Conservation (phyloP, 2,888 invertebrate species). For the Noctuana brunneofusca region DNA sequence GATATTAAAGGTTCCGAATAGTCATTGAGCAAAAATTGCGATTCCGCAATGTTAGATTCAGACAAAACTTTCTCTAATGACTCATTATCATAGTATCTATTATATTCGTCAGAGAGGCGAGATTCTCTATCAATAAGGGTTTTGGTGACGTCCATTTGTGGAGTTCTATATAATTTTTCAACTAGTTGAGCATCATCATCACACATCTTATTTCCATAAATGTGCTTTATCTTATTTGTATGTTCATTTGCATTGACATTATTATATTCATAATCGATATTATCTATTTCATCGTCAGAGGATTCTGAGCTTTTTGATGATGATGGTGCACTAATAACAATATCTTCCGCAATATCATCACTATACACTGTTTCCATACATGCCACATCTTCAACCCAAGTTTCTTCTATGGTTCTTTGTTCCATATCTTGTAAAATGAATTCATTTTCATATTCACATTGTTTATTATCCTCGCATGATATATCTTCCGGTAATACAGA, state of each 20-base stretch:
- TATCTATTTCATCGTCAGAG: constrained; percentile 44
- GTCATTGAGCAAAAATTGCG: constrained; percentile 40
- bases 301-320: constrained; percentile 51
- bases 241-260: constrained; percentile 53
- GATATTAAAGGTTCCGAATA: constrained; percentile 36
- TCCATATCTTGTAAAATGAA: constrained; percentile 47
- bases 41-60: constrained; percentile 39
- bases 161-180: constrained; percentile 65
- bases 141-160: constrained; percentile 69
- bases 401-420: constrained; percentile 53
- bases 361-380: constrained; percentile 75
- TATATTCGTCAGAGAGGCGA: constrained; percentile 38
- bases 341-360: constrained; percentile 70
- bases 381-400: constrained; percentile 75
- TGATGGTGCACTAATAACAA: constrained; percentile 54
- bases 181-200: constrained; percentile 60
- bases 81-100: constrained; percentile 51
- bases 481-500: constrained; percentile 8
- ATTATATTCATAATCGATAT: constrained; percentile 44
- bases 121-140: constrained; percentile 52
- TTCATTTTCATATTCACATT: constrained; percentile 47
- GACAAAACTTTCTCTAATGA: constrained; percentile 55
- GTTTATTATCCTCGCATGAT: constrained; percentile 10
- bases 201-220: constrained; percentile 64
- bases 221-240: constrained; percentile 57